phyloP scores from a whole-genome alignment of 1,140 invertebrate genomes.

The Tetramorium parvispinum region DNA sequence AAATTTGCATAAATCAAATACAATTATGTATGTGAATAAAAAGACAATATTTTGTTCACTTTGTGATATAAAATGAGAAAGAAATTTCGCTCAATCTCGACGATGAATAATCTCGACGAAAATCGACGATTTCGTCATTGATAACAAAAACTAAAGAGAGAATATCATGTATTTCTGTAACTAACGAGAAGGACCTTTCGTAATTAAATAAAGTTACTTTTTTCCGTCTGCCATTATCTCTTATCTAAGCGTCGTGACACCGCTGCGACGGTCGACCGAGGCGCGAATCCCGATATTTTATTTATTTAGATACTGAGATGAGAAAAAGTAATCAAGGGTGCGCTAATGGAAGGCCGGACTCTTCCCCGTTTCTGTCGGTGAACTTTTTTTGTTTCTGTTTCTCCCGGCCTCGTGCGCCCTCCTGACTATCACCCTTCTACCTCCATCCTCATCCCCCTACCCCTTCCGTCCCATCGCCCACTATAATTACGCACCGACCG shows the following conservation, averaged over 20 bases:
- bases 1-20: background rate
- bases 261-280: slow-evolving; percentile 71
- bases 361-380: slow-evolving; percentile 74
- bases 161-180: slow-evolving; percentile 50
- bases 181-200: slow-evolving; percentile 36
- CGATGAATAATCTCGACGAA: background rate
- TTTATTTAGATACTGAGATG: slow-evolving; percentile 85
- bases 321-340: slow-evolving; percentile 86
- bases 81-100: background rate
- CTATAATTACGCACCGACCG: slow-evolving; percentile 83
- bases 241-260: slow-evolving; percentile 81
- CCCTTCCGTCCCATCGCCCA: slow-evolving; percentile 74
- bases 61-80: background rate
- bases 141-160: slow-evolving; percentile 45
- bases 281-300: slow-evolving; percentile 84
- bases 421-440: slow-evolving; percentile 29
- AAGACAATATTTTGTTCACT: background rate
- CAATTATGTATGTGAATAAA: background rate
- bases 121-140: slow-evolving; percentile 40
- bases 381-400: slow-evolving; percentile 80
- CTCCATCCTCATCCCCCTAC: slow-evolving; percentile 33
- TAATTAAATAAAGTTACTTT: slow-evolving; percentile 84
- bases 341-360: slow-evolving; percentile 83
- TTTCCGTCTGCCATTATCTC: slow-evolving; percentile 82
- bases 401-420: slow-evolving; percentile 40